phyloP scores from a whole-genome alignment of 2,888 invertebrate genomes.

The Flexamia atlantica region DNA sequence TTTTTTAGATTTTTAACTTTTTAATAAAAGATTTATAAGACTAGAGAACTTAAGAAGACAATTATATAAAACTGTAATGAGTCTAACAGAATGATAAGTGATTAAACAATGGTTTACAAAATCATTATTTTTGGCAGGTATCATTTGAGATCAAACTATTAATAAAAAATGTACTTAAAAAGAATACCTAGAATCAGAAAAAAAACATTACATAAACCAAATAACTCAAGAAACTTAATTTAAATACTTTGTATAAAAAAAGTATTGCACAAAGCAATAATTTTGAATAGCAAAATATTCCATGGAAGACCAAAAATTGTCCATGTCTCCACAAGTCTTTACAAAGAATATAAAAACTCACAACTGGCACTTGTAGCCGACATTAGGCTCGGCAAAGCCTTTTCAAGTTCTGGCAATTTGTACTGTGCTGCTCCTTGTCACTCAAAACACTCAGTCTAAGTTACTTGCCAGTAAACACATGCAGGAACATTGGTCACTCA shows the following conservation, averaged over 20 bases:
- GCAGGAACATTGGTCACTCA: slow-evolving; percentile 57
- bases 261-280: slow-evolving; percentile 64
- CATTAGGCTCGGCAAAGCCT: slow-evolving; percentile 63
- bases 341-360: slow-evolving; percentile 62
- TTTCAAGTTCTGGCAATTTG: slow-evolving; percentile 62
- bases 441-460: slow-evolving; percentile 43
- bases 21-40: slow-evolving; percentile 53
- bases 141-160: slow-evolving; percentile 59
- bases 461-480: slow-evolving; percentile 53
- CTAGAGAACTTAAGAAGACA: slow-evolving; percentile 62
- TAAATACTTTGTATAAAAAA: slow-evolving; percentile 39
- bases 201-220: slow-evolving; percentile 30
- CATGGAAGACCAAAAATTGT: slow-evolving; percentile 59
- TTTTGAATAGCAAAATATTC: slow-evolving; percentile 54
- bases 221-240: slow-evolving; percentile 30
- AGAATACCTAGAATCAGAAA: slow-evolving; percentile 52
- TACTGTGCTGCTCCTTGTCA: slow-evolving; percentile 62
- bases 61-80: slow-evolving; percentile 61
- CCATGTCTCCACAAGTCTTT: slow-evolving; percentile 62
- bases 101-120: slow-evolving; percentile 31
- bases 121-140: slow-evolving; percentile 60
- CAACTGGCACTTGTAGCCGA: slow-evolving; percentile 65
- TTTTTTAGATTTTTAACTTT: slow-evolving; percentile 63
- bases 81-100: slow-evolving; percentile 54
- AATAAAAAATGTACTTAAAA: slow-evolving; percentile 34